Evolutionary conservation across 2,888 invertebrate species (phyloP), one percentile per base, ranked within the genome.

Genomic region (Pyrrhosoma nymphula): DNA sequence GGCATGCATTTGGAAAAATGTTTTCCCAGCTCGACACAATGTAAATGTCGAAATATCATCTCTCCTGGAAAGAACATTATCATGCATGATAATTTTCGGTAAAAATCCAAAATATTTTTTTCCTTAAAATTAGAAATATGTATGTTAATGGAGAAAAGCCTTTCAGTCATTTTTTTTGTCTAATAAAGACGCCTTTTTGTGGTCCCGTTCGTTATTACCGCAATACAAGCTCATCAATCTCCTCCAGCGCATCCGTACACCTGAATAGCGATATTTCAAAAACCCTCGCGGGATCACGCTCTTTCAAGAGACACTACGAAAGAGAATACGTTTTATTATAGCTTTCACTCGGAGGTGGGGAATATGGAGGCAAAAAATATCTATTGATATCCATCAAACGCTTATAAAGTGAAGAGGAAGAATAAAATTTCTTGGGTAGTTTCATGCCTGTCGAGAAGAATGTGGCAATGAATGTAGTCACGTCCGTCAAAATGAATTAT

Each of bases 401-500:
- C 47, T 55, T 39, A 63, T 47, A 12, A 18, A 39, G 63, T 26
- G 8, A 39, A 4, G 56, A 56, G 20, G 56, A n/a, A 26, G n/a
- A 89, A 89, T 47, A 47, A 69, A 69, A 91, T 93, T 93, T 26
- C 56, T 47, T 35, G 12, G 35, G 82, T 75, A 30, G 82, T 82
- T 82, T 16, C 20, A 35, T 35, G 82, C 35, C 82, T n/a, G 82
- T 26, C 82, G 60, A 69, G 63, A 69, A 39, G 47, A 93, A 93
- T 69, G n/a, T 47, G 63, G 69, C 93, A 75, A 69, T 93, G 63
- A 75, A 93, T 26, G 93, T 55, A n/a, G 69, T 93, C 69, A 93
- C 93, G 69, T 93, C 93, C 93, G 69, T 93, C 93, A 75, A 69
- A 47, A 93, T 69, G 93, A 93, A 55, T 30, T 93, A 93, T 69